A percentile compares a stretch with the other conserved stretches of the same genome.
phyloP scores from a whole-genome alignment of 2,888 invertebrate genomes.

The Theodoxus fluviatilis region DNA sequence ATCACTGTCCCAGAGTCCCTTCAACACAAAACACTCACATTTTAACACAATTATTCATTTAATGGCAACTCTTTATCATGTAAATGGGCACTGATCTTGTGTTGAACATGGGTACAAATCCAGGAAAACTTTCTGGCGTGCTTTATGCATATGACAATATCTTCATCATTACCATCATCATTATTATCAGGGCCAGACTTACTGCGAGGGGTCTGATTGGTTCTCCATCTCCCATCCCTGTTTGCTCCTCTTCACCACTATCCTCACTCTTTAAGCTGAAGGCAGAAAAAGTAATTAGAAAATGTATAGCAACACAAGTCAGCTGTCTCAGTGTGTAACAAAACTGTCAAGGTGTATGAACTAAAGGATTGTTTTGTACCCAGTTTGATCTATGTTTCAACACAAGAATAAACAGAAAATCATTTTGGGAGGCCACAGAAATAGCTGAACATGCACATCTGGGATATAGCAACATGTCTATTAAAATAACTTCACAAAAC shows the following conservation, averaged over 20 bases:
- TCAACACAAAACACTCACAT: too few relatives aligned
- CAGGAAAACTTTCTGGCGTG: too few relatives aligned
- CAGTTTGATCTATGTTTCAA: not conserved
- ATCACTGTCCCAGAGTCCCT: too few relatives aligned
- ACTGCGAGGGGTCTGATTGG: constrained; percentile 45
- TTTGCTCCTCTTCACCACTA: constrained; percentile 55
- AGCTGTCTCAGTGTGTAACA: not conserved
- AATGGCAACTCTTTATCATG: not conserved
- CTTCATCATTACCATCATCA: not conserved
- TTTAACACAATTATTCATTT: not conserved
- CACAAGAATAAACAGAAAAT: too few relatives aligned
- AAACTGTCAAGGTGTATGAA: not conserved
- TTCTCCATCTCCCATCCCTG: constrained; percentile 34
- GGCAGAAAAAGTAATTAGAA: constrained; percentile 13
- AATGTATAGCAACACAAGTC: not conserved
- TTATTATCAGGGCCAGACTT: constrained; percentile 20
- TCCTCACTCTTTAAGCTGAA: constrained; percentile 53
- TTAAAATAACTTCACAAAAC: too few relatives aligned
- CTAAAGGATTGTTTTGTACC: not conserved
- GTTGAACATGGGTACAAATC: too few relatives aligned
- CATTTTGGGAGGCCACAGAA: too few relatives aligned
- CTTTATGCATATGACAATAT: too few relatives aligned
- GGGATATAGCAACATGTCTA: too few relatives aligned
- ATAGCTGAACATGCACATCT: too few relatives aligned
- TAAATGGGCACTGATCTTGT: too few relatives aligned